phyloP scores from a whole-genome alignment of 2,113 vertebrate genomes.

The Microcebus lehilahytsara region DNA sequence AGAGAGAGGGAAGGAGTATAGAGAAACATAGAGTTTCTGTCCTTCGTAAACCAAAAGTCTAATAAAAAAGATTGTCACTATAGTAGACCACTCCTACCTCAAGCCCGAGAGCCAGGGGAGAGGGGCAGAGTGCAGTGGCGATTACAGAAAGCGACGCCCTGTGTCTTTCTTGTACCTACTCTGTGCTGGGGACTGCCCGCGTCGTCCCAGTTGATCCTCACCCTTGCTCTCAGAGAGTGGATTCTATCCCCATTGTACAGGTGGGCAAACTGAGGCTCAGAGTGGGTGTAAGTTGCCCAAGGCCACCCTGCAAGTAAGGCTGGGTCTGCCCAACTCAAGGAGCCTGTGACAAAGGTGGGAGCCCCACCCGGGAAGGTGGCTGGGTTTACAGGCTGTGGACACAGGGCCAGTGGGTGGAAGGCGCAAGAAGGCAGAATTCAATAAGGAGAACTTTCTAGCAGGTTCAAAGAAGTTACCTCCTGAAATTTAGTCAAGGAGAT shows the following conservation, averaged over 20 bases:
- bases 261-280: neutral
- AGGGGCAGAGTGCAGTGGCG: neutral
- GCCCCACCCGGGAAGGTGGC: no score
- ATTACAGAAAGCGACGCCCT: neutral
- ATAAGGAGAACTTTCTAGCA: neutral
- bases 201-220: neutral
- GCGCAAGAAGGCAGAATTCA: neutral
- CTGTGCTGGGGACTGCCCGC: neutral
- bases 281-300: neutral
- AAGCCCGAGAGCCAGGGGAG: neutral
- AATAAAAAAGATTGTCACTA: neutral
- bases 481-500: neutral
- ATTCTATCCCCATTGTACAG: neutral
- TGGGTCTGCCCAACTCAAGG: neutral
- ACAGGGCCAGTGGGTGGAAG: neutral
- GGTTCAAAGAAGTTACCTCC: neutral
- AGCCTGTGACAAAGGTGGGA: neutral
- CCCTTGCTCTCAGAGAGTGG: neutral
- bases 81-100: neutral
- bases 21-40: neutral
- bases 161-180: accelerated
- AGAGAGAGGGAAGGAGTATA: neutral
- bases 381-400: neutral
- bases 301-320: neutral
- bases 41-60: neutral